Evolutionary conservation across 2,888 invertebrate species (phyloP).

Genomic region (Eurytoma adleriae): DNA sequence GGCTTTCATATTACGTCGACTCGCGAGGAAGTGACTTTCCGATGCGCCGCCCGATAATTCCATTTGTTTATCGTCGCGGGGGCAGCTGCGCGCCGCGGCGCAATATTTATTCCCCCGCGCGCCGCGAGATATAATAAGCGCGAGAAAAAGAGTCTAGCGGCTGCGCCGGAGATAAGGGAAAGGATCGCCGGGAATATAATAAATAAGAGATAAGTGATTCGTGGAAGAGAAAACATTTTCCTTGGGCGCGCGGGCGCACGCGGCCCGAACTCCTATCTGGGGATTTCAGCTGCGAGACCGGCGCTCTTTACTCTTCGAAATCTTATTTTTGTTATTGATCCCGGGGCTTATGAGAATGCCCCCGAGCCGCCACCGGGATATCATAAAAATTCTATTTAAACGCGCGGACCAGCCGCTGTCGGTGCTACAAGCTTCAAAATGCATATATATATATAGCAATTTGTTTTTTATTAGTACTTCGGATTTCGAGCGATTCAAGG

Average conservation of each 20-base stretch:
- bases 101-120: slow-evolving; percentile 15
- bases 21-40: slow-evolving; percentile 34
- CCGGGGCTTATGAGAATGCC: slow-evolving; percentile 3
- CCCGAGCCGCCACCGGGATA: not conserved
- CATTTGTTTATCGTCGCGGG: slow-evolving; percentile 11
- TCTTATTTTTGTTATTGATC: slow-evolving; percentile 50
- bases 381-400: slow-evolving; percentile 44
- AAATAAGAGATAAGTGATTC: slow-evolving; percentile 50
- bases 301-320: slow-evolving; percentile 14
- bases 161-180: slow-evolving; percentile 27
- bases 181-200: slow-evolving; percentile 37
- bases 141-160: not conserved
- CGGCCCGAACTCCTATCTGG: slow-evolving; percentile 6
- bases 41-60: slow-evolving; percentile 12
- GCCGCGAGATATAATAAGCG: not conserved
- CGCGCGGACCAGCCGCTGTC: not conserved
- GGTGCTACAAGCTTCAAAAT: not conserved
- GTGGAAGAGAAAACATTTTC: slow-evolving; percentile 47
- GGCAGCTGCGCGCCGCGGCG: slow-evolving; percentile 2
- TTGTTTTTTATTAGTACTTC: too few species aligned
- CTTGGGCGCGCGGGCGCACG: not conserved
- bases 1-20: not conserved
- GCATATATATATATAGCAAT: too few species aligned
- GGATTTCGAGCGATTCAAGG: too few species aligned
- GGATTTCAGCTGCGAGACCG: slow-evolving; percentile 35